Conservation (phyloP, 2,113 vertebrate species). For the Notechis scutatus region DNA sequence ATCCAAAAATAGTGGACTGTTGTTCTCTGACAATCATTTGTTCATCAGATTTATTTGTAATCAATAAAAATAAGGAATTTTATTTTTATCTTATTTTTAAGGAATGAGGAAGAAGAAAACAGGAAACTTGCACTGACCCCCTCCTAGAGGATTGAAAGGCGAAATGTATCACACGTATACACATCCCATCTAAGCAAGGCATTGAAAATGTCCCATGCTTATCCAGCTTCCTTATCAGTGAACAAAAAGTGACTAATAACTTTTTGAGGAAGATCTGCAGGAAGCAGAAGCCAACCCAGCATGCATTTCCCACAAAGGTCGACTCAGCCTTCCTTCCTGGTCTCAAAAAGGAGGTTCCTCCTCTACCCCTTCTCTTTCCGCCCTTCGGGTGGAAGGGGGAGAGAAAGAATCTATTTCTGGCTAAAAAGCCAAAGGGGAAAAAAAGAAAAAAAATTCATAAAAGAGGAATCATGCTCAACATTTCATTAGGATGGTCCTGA, state of each 20-base stretch:
- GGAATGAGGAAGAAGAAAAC: not conserved
- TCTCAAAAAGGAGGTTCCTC: not conserved
- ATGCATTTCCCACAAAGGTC: not conserved
- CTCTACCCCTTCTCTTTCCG: not conserved
- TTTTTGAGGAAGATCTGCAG: not conserved
- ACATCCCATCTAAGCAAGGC: not conserved
- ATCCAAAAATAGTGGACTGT: not conserved
- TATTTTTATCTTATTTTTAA: not conserved
- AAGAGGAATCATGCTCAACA: not conserved
- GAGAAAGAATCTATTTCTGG: not conserved
- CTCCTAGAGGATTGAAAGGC: not conserved
- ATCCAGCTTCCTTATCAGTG: not conserved
- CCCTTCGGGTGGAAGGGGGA: not conserved
- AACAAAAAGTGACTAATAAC: not conserved
- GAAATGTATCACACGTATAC: not conserved
- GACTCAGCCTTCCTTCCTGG: not conserved
- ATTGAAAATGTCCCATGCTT: not conserved
- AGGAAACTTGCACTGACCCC: not conserved
- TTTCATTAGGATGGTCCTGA: not conserved
- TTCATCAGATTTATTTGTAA: not conserved
- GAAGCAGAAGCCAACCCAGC: not conserved
- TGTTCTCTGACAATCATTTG: not conserved
- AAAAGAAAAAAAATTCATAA: not conserved
- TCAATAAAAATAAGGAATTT: not conserved
- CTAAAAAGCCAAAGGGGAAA: not conserved